A percentile compares a stretch with the other conserved stretches of the same genome.
Conservation (phyloP, 2,797 vertebrate genomes). For the Heteromormyrus szaboi region DNA sequence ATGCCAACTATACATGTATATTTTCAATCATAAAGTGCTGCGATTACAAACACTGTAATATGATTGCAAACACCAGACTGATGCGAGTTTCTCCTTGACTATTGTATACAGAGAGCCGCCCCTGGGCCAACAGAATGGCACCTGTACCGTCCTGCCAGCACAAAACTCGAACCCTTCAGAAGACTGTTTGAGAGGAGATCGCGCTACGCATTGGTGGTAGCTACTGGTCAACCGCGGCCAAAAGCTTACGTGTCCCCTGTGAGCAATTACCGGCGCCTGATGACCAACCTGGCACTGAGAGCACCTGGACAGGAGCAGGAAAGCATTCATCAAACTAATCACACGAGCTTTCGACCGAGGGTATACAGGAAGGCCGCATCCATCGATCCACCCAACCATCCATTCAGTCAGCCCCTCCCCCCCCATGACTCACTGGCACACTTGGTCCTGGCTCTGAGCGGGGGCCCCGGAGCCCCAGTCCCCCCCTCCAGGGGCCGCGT, state of each 20-base stretch:
- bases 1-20: not conserved
- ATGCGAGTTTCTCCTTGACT: no score
- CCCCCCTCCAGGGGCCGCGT: conserved; percentile 89
- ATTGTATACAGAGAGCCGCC: no score
- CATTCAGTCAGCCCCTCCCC: not conserved
- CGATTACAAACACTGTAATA: not conserved
- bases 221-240: not conserved
- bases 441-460: conserved; percentile 84
- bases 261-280: not conserved
- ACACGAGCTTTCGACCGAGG: not conserved
- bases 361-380: not conserved
- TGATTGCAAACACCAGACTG: not conserved
- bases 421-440: conserved; percentile 79
- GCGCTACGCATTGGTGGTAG: not conserved
- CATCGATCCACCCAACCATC: not conserved
- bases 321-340: conserved; percentile 24
- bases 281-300: not conserved
- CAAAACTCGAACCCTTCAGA: not conserved
- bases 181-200: conserved; percentile 23
- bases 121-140: not conserved
- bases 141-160: no score
- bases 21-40: not conserved
- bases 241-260: not conserved
- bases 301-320: conserved; percentile 35
- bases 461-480: conserved; percentile 84